Evolutionary conservation across 2,113 vertebrate species (phyloP).

Genomic region (rat (Rattus norvegicus)): GRCr8 NC_086029.1:78942001-78942500

Average conservation of each 20-base stretch:
- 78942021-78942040: background rate
- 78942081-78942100: background rate
- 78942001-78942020: background rate
- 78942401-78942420: background rate
- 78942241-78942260: background rate
- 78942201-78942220: background rate
- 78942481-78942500: background rate
- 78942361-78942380: slow-evolving; percentile 4
- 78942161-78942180: background rate
- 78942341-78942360: slow-evolving; percentile 11
- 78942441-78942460: background rate
- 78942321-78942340: background rate
- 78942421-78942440: background rate
- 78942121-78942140: background rate
- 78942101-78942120: background rate
- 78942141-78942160: background rate
- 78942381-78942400: background rate
- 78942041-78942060: background rate
- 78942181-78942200: background rate
- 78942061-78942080: background rate
- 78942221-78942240: background rate
- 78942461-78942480: background rate
- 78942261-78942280: background rate
- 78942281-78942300: background rate
- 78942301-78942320: background rate